These are phyloP conservation scores for Limanda limanda DNA, from an alignment of 2,113 vertebrate species.

Conservation along the genomic window DNA sequence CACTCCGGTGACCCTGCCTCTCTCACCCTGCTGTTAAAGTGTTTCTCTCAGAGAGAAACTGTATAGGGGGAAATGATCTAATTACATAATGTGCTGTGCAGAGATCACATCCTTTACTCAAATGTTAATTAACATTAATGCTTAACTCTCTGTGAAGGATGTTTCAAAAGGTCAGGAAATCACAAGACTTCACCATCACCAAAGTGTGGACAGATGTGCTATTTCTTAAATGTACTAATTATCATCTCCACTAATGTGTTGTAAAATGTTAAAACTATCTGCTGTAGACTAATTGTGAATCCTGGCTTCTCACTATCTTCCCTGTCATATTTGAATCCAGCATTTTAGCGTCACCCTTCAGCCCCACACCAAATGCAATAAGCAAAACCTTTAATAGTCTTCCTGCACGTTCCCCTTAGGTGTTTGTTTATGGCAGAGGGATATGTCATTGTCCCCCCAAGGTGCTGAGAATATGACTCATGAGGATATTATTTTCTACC, in stretches of 20 bases:
- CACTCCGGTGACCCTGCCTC: neutral
- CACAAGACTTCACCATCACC: conserved; percentile 1
- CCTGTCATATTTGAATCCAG: conserved; percentile 71
- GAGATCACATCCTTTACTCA: neutral
- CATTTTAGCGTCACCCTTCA: conserved; percentile 67
- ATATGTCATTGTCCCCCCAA: conserved; percentile 73
- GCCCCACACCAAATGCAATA: conserved; percentile 83
- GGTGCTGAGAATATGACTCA: conserved; percentile 74
- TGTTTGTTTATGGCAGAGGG: conserved; percentile 72
- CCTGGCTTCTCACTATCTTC: conserved; percentile 42
- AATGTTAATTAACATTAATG: neutral
- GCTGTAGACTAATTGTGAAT: conserved; percentile 59
- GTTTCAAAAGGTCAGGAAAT: conserved; percentile 6
- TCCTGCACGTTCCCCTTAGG: conserved; percentile 61
- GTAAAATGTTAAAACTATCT: conserved; percentile 20
- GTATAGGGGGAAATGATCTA: neutral
- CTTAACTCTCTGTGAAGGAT: conserved; percentile 8
- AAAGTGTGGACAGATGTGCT: neutral
- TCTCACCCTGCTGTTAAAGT: neutral
- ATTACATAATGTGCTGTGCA: neutral
- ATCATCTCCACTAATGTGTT: conserved; percentile 7
- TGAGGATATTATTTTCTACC: conserved; percentile 64
- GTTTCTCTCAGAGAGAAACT: neutral
- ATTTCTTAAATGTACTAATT: conserved; percentile 5
- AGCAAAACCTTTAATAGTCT: conserved; percentile 83